A percentile compares a stretch with the other conserved stretches of the same genome.
These are phyloP conservation scores for Danionella dracula DNA, from an alignment of 2,797 vertebrate genomes.

Conservation along the genomic window DNA sequence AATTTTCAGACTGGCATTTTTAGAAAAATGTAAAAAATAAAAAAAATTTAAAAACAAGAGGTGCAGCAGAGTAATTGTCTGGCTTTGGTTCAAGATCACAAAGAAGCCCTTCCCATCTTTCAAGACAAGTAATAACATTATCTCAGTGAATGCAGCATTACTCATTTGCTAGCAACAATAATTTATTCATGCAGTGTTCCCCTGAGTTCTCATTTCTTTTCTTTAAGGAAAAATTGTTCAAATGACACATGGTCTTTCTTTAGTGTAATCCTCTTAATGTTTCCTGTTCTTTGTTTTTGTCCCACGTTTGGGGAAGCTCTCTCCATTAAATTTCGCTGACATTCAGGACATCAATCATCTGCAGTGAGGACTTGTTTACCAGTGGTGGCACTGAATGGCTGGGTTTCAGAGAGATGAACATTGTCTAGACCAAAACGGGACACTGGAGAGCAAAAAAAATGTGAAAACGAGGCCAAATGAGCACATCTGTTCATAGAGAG, in stretches of 20 bases:
- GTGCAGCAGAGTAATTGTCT: slow-evolving; percentile 3
- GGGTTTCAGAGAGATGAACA: slow-evolving; percentile 27
- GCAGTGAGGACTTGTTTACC: slow-evolving; percentile 31
- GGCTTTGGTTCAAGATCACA: slow-evolving; percentile 32
- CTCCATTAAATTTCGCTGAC: slow-evolving; percentile 39
- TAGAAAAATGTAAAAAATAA: too few species aligned
- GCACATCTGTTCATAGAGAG: slow-evolving; percentile 17
- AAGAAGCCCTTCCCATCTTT: slow-evolving; percentile 26
- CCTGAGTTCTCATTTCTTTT: background rate
- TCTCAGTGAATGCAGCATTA: slow-evolving; percentile 51
- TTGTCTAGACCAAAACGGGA: slow-evolving; percentile 13
- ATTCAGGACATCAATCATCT: slow-evolving; percentile 42
- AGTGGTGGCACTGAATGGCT: slow-evolving; percentile 1
- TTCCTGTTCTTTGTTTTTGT: slow-evolving; percentile 17
- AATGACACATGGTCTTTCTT: slow-evolving; percentile 48
- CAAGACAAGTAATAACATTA: slow-evolving; percentile 50
- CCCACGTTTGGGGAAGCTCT: slow-evolving; percentile 18
- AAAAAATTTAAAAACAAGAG: too few species aligned
- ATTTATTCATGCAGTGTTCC: slow-evolving; percentile 49
- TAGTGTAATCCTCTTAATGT: slow-evolving; percentile 32
- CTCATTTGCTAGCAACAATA: slow-evolving; percentile 41
- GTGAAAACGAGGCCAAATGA: slow-evolving; percentile 26
- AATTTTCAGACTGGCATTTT: too few species aligned
- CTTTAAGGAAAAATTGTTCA: slow-evolving; percentile 42
- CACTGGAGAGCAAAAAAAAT: background rate